Conservation (phyloP, 2,113 vertebrate species). For the Uria lomvia region DNA sequence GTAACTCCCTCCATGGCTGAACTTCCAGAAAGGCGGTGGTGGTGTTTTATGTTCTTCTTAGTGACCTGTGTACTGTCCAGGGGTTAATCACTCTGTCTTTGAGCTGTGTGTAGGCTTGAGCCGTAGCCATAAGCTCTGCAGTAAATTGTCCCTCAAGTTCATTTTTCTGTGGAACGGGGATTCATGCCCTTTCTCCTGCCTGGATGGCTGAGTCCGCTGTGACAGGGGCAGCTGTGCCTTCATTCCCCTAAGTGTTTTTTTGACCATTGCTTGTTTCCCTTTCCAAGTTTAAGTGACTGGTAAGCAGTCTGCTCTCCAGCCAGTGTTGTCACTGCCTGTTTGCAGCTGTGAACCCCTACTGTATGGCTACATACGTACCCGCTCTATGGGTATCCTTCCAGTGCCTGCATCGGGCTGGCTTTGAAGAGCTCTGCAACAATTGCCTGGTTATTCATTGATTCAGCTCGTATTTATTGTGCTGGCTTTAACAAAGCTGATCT, state of each 20-base stretch:
- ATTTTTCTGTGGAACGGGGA: accelerated
- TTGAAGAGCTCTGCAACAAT: not conserved
- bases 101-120: not conserved
- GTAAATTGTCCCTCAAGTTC: not conserved
- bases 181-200: not conserved
- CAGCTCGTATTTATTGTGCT: not conserved
- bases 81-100: not conserved
- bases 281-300: not conserved
- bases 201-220: not conserved
- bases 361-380: not conserved
- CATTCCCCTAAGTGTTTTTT: not conserved
- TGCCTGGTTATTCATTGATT: not conserved
- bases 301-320: not conserved
- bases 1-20: not conserved
- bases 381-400: not conserved
- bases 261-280: not conserved
- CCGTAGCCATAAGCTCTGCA: not conserved
- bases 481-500: not conserved
- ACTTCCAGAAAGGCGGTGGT: not conserved
- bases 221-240: not conserved
- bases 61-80: not conserved
- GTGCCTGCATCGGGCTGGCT: not conserved
- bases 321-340: not conserved
- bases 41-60: not conserved
- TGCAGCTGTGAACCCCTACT: not conserved